Conservation (phyloP, 1,140 invertebrate species). For the Dreissena rostriformis region DNA sequence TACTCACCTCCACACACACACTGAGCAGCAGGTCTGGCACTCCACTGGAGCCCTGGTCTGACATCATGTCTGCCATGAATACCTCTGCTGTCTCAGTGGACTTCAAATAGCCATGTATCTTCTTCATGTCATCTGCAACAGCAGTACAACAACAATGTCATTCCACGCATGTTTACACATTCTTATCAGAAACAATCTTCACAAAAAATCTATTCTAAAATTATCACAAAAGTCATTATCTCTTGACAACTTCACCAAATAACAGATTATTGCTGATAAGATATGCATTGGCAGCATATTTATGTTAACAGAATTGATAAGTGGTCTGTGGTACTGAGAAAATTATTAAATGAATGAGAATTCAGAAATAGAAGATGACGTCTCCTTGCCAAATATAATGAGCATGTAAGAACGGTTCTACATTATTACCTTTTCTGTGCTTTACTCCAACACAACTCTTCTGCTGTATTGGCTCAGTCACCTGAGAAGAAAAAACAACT, state of each 20-base stretch:
- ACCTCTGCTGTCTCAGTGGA: slow-evolving; percentile 31
- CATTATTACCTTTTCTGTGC: neutral
- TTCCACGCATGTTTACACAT: neutral
- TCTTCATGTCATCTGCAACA: slow-evolving; percentile 11
- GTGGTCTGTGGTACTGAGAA: too few species aligned
- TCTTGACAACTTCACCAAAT: too few species aligned
- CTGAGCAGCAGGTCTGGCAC: neutral
- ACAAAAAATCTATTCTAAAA: too few species aligned
- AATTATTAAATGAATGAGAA: too few species aligned
- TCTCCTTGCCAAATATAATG: too few species aligned
- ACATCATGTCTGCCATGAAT: slow-evolving; percentile 7
- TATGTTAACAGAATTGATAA: too few species aligned
- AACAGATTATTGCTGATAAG: too few species aligned
- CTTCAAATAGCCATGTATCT: slow-evolving; percentile 39
- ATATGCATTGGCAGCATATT: too few species aligned
- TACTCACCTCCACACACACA: slow-evolving; percentile 38
- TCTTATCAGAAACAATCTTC: too few species aligned
- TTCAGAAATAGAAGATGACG: too few species aligned
- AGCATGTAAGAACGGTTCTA: neutral
- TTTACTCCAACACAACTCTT: neutral
- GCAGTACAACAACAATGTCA: neutral
- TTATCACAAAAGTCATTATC: too few species aligned
- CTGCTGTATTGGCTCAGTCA: neutral
- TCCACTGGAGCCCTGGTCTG: neutral
- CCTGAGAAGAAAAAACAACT: too few species aligned